Percentiles rank a stretch among this genome's conserved stretches.
These are phyloP conservation scores for Neodiprion lecontei DNA, from an alignment of 1,140 invertebrate species.

Conservation along the genomic window DNA sequence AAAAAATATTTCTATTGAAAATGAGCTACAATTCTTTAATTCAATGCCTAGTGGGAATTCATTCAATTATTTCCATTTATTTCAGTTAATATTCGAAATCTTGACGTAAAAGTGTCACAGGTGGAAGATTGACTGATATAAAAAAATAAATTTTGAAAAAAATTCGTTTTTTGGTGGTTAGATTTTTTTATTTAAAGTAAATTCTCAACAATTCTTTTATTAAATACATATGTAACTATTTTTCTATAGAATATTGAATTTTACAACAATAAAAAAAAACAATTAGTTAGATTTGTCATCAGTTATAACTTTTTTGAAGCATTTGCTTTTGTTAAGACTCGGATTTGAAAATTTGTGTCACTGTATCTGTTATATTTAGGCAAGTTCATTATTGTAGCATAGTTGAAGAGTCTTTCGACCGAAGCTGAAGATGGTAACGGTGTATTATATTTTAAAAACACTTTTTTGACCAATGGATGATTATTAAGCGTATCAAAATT, in stretches of 20 bases:
- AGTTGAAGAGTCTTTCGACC: constrained; percentile 29
- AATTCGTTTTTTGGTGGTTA: not conserved
- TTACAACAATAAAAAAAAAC: constrained; percentile 9
- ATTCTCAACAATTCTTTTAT: not conserved
- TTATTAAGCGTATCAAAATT: constrained; percentile 16
- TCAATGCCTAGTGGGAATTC: no score
- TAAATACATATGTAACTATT: constrained; percentile 30
- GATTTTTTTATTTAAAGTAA: not conserved
- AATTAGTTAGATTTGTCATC: not conserved
- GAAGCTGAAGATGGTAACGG: constrained; percentile 27
- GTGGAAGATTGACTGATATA: no score
- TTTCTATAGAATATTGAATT: constrained; percentile 22
- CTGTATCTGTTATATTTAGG: constrained; percentile 13
- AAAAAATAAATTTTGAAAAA: no score
- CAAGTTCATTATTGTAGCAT: constrained; percentile 18
- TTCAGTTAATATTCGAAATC: no score
- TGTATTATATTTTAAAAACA: constrained; percentile 1
- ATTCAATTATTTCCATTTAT: no score
- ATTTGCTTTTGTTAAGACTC: not conserved
- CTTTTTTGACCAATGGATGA: constrained; percentile 21
- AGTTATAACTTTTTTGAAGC: constrained; percentile 9
- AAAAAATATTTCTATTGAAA: no score
- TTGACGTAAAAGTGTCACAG: no score
- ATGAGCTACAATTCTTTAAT: no score
- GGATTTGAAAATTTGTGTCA: constrained; percentile 20